Conservation (phyloP, 2,113 vertebrate species). For the Dicentrarchus labrax region DNA sequence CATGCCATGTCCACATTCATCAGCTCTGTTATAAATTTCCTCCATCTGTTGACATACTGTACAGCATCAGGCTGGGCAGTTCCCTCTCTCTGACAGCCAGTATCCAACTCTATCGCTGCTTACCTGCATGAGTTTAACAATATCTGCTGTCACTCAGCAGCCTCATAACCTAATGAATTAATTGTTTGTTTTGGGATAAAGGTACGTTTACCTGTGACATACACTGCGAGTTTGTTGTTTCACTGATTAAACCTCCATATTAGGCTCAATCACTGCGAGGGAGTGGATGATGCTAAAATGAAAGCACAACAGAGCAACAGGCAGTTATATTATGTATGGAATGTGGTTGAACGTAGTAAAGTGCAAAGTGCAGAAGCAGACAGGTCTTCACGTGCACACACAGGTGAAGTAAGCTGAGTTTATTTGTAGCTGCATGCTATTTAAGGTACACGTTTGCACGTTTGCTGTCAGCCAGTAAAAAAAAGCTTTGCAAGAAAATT, state of each 20-base stretch:
- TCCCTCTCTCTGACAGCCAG: constrained; percentile 37
- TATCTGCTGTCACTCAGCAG: constrained; percentile 31
- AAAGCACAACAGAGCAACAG: constrained; percentile 17
- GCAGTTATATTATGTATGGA: constrained; percentile 39
- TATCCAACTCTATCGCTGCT: constrained; percentile 40
- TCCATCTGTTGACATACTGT: constrained; percentile 51
- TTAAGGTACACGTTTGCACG: neutral
- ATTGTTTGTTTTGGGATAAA: constrained; percentile 28
- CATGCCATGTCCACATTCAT: constrained; percentile 66
- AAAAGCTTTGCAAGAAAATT: neutral
- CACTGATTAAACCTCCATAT: neutral
- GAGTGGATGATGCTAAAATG: constrained; percentile 1
- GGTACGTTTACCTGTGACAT: constrained; percentile 24
- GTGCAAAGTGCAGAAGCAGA: constrained; percentile 56
- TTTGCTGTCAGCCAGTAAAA: neutral
- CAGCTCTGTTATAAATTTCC: constrained; percentile 71
- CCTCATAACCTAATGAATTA: constrained; percentile 39
- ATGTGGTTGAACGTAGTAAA: constrained; percentile 30
- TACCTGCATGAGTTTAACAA: constrained; percentile 31
- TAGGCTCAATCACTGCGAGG: neutral
- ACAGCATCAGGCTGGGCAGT: constrained; percentile 1
- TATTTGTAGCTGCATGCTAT: neutral
- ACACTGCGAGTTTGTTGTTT: neutral
- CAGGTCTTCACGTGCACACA: neutral
- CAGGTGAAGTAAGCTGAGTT: neutral